Evolutionary conservation across 2,113 vertebrate species (phyloP).

Genomic region (Paradisaea rubra): DNA sequence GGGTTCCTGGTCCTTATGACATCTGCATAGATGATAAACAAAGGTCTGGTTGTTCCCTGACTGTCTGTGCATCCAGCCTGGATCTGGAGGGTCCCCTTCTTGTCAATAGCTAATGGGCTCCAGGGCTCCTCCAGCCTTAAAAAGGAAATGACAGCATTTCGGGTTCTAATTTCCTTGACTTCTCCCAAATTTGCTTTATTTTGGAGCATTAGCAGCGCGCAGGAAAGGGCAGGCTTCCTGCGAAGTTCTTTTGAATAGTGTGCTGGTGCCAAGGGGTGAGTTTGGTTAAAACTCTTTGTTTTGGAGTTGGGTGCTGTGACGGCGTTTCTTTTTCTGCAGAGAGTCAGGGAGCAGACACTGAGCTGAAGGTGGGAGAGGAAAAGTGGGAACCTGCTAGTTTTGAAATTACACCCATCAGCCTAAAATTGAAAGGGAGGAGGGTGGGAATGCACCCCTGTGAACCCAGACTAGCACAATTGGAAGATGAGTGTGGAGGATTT

Average conservation of each 20-base stretch:
- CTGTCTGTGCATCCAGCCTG: neutral
- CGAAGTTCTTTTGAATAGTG: neutral
- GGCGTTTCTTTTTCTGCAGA: neutral
- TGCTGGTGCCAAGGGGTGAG: neutral
- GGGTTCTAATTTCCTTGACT: neutral
- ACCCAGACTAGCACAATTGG: rapidly evolving
- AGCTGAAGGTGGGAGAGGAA: neutral
- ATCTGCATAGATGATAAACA: neutral
- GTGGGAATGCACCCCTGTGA: neutral
- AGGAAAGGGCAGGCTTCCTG: neutral
- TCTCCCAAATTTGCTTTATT: neutral
- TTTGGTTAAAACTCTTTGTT: neutral
- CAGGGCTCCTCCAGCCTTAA: slow-evolving; percentile 46
- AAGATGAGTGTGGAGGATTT: neutral
- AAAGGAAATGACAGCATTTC: slow-evolving; percentile 43
- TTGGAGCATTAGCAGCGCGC: neutral
- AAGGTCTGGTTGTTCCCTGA: slow-evolving; percentile 46
- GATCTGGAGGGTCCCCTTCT: slow-evolving; percentile 20
- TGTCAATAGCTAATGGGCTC: slow-evolving; percentile 34
- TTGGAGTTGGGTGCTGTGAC: neutral
- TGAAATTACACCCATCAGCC: neutral
- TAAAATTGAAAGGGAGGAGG: neutral
- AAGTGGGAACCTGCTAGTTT: neutral
- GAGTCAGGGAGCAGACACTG: neutral
- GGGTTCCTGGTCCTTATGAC: neutral